A percentile compares a stretch with the other conserved stretches of the same genome.
Evolutionary conservation across 2,113 vertebrate species (phyloP).

Genomic region (Apaloderma vittatum): DNA sequence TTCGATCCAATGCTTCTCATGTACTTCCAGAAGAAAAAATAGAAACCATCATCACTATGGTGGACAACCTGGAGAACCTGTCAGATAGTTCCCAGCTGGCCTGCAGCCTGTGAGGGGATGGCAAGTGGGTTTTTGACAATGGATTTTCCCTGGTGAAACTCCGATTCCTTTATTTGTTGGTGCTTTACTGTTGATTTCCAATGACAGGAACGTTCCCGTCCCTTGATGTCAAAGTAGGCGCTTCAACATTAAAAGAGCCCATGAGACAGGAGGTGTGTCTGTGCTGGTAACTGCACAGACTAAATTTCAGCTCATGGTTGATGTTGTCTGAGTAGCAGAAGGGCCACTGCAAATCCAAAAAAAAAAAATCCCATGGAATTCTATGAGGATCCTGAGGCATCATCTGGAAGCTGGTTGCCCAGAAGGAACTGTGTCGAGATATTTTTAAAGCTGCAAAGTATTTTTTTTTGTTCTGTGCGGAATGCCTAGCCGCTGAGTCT

Average conservation of each 20-base stretch:
- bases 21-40: constrained; percentile 80
- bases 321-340: neutral
- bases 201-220: neutral
- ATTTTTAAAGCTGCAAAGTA: neutral
- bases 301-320: neutral
- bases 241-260: neutral
- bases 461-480: neutral
- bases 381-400: neutral
- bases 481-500: neutral
- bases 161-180: constrained; percentile 38
- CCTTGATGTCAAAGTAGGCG: neutral
- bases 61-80: constrained; percentile 78
- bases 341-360: neutral
- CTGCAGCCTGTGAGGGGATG: constrained; percentile 66
- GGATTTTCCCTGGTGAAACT: neutral
- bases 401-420: neutral
- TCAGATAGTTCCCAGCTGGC: constrained; percentile 78
- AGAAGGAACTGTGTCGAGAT: rapidly evolving
- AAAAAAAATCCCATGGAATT: neutral
- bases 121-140: neutral
- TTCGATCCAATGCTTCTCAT: constrained; percentile 79
- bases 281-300: neutral
- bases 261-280: neutral
- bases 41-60: constrained; percentile 77
- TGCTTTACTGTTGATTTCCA: constrained; percentile 45